A percentile compares a stretch with the other conserved stretches of the same genome.
Conservation (phyloP, 2,113 vertebrate species). For the Siniperca knerii region DNA sequence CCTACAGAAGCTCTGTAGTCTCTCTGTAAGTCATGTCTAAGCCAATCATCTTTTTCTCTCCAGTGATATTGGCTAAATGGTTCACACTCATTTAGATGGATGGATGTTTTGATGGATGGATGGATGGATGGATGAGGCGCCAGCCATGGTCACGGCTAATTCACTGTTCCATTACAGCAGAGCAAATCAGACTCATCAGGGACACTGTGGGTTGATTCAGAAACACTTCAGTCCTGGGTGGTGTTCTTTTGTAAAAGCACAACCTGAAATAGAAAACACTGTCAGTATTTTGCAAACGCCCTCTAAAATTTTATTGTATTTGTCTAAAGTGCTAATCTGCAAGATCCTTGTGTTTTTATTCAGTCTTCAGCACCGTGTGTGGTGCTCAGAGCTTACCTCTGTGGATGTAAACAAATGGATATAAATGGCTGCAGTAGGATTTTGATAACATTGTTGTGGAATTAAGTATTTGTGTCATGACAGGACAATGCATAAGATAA, state of each 20-base stretch:
- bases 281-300: constrained; percentile 17
- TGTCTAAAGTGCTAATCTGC: constrained; percentile 40
- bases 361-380: background rate
- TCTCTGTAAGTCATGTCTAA: constrained; percentile 12
- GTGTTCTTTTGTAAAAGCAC: constrained; percentile 52
- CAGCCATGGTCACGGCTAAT: constrained; percentile 51
- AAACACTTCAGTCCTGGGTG: constrained; percentile 52
- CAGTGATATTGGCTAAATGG: constrained; percentile 35
- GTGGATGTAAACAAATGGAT: constrained; percentile 6
- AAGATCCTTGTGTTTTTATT: constrained; percentile 3
- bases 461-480: constrained; percentile 43
- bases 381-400: background rate
- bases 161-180: constrained; percentile 48
- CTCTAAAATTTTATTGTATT: constrained; percentile 18
- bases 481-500: constrained; percentile 22
- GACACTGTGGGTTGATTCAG: constrained; percentile 68
- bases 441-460: constrained; percentile 31
- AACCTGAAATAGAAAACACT: constrained; percentile 49
- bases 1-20: background rate
- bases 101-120: constrained; percentile 18
- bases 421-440: constrained; percentile 27
- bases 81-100: constrained; percentile 45
- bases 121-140: constrained; percentile 17
- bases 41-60: constrained; percentile 35
- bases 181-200: constrained; percentile 42